Percentiles rank a stretch among this genome's conserved stretches.
phyloP scores from a whole-genome alignment of 2,888 invertebrate species.

The Polia nebulosa region DNA sequence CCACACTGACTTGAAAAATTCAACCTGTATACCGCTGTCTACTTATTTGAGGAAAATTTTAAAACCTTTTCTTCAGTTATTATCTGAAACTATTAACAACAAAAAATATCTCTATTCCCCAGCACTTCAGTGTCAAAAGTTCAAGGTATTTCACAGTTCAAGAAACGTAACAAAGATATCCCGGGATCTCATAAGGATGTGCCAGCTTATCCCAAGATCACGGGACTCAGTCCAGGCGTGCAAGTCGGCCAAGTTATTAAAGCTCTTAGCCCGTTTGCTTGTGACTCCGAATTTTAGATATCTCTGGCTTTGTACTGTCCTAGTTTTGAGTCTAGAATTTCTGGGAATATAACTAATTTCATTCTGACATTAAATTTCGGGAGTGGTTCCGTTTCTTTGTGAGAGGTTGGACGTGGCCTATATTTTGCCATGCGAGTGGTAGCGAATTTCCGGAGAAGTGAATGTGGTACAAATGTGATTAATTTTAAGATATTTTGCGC shows the following conservation, averaged over 20 bases:
- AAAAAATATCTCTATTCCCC: not conserved
- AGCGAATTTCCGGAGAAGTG: conserved; percentile 14
- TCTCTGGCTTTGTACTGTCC: conserved; percentile 4
- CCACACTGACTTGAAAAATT: too few species aligned
- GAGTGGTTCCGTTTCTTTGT: conserved; percentile 48
- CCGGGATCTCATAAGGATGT: conserved; percentile 50
- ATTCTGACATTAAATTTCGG: conserved; percentile 48
- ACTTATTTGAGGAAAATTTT: too few species aligned
- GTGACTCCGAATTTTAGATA: conserved; percentile 31
- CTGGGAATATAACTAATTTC: conserved; percentile 44
- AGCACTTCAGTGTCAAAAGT: conserved; percentile 28
- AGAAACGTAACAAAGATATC: conserved; percentile 60
- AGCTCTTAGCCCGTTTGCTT: conserved; percentile 38
- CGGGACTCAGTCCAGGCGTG: conserved; percentile 34
- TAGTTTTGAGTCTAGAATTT: conserved; percentile 48
- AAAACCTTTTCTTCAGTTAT: too few species aligned
- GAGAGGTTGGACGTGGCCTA: conserved; percentile 36
- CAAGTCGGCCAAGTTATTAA: conserved; percentile 48
- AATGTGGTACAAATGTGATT: conserved; percentile 26
- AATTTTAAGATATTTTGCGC: conserved; percentile 9
- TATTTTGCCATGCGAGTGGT: conserved; percentile 22
- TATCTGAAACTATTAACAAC: not conserved
- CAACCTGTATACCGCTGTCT: too few species aligned
- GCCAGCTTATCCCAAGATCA: conserved; percentile 69
- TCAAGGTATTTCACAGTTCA: conserved; percentile 30